A percentile compares a stretch with the other conserved stretches of the same genome.
Conservation (phyloP, 2,113 vertebrate species). For the Mastomys natalensis region DNA sequence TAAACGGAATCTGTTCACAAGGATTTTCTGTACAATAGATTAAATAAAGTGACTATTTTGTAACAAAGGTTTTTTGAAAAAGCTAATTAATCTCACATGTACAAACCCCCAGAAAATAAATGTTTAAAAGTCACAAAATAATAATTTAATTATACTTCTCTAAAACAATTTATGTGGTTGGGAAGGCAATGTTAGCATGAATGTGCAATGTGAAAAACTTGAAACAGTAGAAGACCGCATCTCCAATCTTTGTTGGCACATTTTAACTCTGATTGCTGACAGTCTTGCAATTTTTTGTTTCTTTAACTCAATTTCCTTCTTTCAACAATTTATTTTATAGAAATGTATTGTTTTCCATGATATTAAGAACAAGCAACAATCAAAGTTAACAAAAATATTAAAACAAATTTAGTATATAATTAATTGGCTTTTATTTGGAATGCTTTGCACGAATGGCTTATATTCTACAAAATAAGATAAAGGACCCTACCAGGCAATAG, state of each 20-base stretch:
- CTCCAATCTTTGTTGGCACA: background rate
- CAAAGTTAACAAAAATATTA: background rate
- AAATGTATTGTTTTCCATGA: background rate
- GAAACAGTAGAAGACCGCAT: background rate
- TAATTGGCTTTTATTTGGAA: background rate
- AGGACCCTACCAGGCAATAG: too few species aligned
- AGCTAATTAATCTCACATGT: background rate
- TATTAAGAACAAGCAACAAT: background rate
- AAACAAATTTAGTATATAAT: background rate
- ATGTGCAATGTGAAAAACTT: background rate
- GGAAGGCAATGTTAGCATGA: background rate
- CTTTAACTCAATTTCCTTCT: background rate
- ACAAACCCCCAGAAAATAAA: background rate
- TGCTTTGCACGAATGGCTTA: background rate
- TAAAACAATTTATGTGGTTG: background rate
- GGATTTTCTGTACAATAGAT: background rate
- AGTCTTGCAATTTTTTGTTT: background rate
- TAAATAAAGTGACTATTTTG: background rate
- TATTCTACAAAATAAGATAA: background rate
- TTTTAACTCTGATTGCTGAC: background rate
- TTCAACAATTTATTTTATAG: background rate
- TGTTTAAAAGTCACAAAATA: background rate
- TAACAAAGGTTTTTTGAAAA: conserved; percentile 1
- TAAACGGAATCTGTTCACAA: background rate
- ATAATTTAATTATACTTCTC: background rate